These are phyloP conservation scores for Volucella zonaria DNA, from an alignment of 2,888 invertebrate genomes.

Conservation along the genomic window DNA sequence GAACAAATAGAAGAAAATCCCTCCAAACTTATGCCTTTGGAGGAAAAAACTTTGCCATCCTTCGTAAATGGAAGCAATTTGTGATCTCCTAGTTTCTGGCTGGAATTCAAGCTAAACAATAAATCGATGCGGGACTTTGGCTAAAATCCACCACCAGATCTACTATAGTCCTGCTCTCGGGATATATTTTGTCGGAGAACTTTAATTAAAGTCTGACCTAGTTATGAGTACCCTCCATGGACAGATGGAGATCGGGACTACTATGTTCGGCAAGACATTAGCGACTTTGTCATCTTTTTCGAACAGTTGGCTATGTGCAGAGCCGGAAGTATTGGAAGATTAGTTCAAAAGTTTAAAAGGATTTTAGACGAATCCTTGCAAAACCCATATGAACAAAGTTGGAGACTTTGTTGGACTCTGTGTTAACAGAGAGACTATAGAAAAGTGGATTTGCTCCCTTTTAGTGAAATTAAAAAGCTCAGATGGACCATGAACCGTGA, in stretches of 20 bases:
- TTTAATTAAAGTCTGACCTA: constrained; percentile 50
- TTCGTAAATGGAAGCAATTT: constrained; percentile 45
- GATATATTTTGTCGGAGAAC: constrained; percentile 15
- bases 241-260: constrained; percentile 14
- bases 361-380: too few relatives aligned
- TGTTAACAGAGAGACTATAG: too few relatives aligned
- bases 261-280: not conserved
- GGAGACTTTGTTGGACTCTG: too few relatives aligned
- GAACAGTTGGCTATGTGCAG: not conserved
- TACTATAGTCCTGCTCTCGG: constrained; percentile 4
- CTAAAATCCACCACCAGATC: not conserved
- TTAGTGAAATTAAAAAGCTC: too few relatives aligned
- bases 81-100: constrained; percentile 9
- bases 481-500: too few relatives aligned
- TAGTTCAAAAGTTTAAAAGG: too few relatives aligned
- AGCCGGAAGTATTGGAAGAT: too few relatives aligned
- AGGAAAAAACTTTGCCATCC: not conserved
- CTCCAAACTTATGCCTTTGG: constrained; percentile 18
- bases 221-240: constrained; percentile 29
- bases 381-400: too few relatives aligned
- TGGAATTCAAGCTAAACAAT: not conserved
- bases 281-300: not conserved
- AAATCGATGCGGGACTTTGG: not conserved
- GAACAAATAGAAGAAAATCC: constrained; percentile 9
- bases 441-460: too few relatives aligned